These are phyloP conservation scores for Caenorhabditis sp. DNA, from an alignment of 2,888 invertebrate genomes.

Conservation along the genomic window DNA sequence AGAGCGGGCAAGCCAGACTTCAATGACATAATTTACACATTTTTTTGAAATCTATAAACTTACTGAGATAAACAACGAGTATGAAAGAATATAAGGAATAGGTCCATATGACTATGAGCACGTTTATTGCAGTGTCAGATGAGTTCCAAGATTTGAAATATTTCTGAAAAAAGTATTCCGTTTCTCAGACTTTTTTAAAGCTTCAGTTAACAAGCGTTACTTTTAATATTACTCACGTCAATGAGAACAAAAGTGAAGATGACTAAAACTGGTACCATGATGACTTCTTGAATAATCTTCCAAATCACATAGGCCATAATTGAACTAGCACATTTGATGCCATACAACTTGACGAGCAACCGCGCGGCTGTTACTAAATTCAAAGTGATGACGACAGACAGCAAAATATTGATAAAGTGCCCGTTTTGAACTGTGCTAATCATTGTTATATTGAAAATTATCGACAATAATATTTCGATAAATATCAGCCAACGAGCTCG, in stretches of 20 bases:
- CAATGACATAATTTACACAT: not conserved
- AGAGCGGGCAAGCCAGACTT: slow-evolving; percentile 30
- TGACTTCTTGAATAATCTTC: slow-evolving; percentile 40
- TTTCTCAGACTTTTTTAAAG: not conserved
- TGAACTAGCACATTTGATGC: slow-evolving; percentile 33
- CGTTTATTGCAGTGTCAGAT: slow-evolving; percentile 18
- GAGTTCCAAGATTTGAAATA: slow-evolving; percentile 33
- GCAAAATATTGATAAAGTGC: slow-evolving; percentile 23
- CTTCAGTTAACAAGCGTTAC: too few species aligned
- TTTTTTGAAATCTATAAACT: not conserved
- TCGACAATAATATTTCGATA: slow-evolving; percentile 18
- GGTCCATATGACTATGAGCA: slow-evolving; percentile 32
- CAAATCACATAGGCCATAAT: slow-evolving; percentile 39
- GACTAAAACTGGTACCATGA: slow-evolving; percentile 35
- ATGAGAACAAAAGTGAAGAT: slow-evolving; percentile 37
- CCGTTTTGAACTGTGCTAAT: slow-evolving; percentile 16
- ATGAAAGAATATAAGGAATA: slow-evolving; percentile 31
- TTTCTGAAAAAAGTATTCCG: slow-evolving; percentile 20
- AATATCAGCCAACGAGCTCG: slow-evolving; percentile 1
- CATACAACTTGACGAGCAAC: slow-evolving; percentile 24
- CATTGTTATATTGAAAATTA: slow-evolving; percentile 28
- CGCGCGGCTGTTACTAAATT: slow-evolving; percentile 34
- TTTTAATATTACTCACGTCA: slow-evolving; percentile 21
- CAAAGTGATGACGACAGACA: slow-evolving; percentile 27
- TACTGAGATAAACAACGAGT: slow-evolving; percentile 28